Base-by-base conservation (phyloP, 2,888 invertebrate species). In the Caenorhabditis afra region DNA sequence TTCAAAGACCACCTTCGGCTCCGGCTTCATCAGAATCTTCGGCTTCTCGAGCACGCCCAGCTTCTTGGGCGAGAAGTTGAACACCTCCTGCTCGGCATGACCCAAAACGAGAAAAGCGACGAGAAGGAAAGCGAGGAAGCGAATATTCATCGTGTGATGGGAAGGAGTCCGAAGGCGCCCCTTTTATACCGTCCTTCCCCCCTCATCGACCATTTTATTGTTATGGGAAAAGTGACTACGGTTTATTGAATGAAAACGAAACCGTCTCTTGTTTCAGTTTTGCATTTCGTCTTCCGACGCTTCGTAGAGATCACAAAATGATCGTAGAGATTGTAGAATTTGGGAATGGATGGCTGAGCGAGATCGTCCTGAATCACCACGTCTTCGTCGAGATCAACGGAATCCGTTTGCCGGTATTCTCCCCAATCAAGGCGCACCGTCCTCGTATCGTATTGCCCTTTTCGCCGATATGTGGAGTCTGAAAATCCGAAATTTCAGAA, bases 241-340 rank as follows among this genome's bases (percentile, higher is more conserved):
- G 7, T 29, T 29, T 29, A 29, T 29, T 29, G 29, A 29, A 29
- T 29, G 29, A 5, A 29, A 3, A 29, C 29, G 7, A 29, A 29
- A 29, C 29, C 29, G 7, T 29, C 29, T 3, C 7, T 7, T 3
- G 29, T 29, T 29, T 5, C 29, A 7, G 29, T 29, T 3, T 29
- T 7, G 4, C 29, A 7, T 29, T 29, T 29, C 4, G 29, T 29
- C 7, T 29, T 29, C 29, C 29, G 29, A 29, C 29, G 29, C 3
- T 29, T 3, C 29, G 29, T 3, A 29, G 29, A 29, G 29, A 3
- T 29, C 7, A 49, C 49, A 7, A 52, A 1, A 29, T 52, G 52
- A 1, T 52, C 52, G 29, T 5, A 14, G 29, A 52, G 52, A 29
- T 52, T 10, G n/a, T 52, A 52, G 52, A 14, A 52, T 14, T 52